Conservation (phyloP, 2,888 invertebrate species). For the Stenoptilia bipunctidactyla region DNA sequence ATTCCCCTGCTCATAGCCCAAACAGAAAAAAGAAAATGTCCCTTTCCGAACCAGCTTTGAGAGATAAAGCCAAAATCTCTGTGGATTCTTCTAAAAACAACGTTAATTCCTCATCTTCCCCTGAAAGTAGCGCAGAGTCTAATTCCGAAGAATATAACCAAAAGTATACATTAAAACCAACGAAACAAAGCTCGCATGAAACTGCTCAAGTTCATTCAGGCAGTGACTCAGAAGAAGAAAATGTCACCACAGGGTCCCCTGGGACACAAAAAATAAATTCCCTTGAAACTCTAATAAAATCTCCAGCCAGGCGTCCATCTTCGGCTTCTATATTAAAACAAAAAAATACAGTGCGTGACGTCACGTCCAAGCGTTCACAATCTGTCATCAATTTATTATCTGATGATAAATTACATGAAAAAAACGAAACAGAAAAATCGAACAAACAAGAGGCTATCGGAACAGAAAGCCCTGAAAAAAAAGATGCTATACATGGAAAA, state of each 20-base stretch:
- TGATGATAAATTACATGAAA: too few species aligned
- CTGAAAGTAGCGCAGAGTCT: neutral
- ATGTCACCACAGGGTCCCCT: constrained; percentile 4
- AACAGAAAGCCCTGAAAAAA: neutral
- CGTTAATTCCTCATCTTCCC: neutral
- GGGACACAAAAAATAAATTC: constrained; percentile 6
- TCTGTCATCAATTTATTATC: constrained; percentile 17
- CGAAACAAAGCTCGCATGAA: neutral
- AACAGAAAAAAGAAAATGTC: constrained; percentile 13
- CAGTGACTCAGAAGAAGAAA: neutral
- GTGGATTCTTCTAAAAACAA: neutral
- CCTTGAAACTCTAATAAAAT: constrained; percentile 31
- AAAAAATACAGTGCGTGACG: too few species aligned
- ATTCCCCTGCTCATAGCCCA: constrained; percentile 28
- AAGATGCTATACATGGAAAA: neutral
- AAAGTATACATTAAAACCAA: neutral
- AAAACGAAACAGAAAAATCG: too few species aligned
- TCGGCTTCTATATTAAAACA: constrained; percentile 20
- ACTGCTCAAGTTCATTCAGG: neutral
- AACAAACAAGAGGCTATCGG: too few species aligned
- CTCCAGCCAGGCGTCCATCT: constrained; percentile 43
- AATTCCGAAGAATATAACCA: neutral
- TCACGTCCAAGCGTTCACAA: constrained; percentile 23
- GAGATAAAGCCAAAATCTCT: neutral
- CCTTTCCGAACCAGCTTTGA: constrained; percentile 2